These are phyloP conservation scores for Cheilosia soror DNA, from an alignment of 2,888 invertebrate species.

Conservation along the genomic window DNA sequence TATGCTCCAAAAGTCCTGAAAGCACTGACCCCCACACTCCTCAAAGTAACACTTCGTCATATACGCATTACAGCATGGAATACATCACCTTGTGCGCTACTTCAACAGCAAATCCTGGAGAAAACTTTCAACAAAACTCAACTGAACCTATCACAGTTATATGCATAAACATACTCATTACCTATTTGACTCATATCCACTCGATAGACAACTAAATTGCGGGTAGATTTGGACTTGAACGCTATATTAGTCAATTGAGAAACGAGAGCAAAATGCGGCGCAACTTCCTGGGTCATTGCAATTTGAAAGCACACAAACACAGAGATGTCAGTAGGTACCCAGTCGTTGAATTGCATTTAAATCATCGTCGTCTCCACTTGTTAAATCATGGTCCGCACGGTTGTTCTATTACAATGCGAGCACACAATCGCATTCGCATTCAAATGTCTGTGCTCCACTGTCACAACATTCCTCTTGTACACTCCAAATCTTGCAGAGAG, in stretches of 20 bases:
- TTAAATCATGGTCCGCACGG: neutral
- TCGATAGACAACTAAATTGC: slow-evolving; percentile 5
- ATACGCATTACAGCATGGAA: too few species aligned
- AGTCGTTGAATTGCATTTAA: neutral
- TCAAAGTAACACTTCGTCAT: too few species aligned
- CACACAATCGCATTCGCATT: slow-evolving; percentile 27
- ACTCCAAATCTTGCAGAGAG: slow-evolving; percentile 42
- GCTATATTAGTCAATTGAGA: slow-evolving; percentile 1
- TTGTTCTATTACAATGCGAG: slow-evolving; percentile 22
- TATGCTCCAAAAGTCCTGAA: too few species aligned
- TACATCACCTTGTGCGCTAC: too few species aligned
- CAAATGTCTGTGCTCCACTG: slow-evolving; percentile 47
- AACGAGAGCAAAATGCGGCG: slow-evolving; percentile 10
- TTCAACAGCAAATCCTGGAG: too few species aligned
- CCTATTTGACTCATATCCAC: neutral
- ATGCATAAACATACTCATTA: too few species aligned
- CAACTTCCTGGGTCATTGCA: slow-evolving; percentile 53
- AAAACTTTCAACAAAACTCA: too few species aligned
- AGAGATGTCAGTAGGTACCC: neutral
- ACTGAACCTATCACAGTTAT: too few species aligned
- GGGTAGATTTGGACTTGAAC: slow-evolving; percentile 7
- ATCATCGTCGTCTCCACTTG: slow-evolving; percentile 30
- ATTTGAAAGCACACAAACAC: neutral
- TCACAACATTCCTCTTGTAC: slow-evolving; percentile 28
- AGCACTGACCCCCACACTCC: too few species aligned